Percentiles rank a stretch among this genome's conserved stretches.
These are phyloP conservation scores for Planiliza haematocheilus DNA, from an alignment of 2,113 vertebrate genomes.

Conservation along the genomic window DNA sequence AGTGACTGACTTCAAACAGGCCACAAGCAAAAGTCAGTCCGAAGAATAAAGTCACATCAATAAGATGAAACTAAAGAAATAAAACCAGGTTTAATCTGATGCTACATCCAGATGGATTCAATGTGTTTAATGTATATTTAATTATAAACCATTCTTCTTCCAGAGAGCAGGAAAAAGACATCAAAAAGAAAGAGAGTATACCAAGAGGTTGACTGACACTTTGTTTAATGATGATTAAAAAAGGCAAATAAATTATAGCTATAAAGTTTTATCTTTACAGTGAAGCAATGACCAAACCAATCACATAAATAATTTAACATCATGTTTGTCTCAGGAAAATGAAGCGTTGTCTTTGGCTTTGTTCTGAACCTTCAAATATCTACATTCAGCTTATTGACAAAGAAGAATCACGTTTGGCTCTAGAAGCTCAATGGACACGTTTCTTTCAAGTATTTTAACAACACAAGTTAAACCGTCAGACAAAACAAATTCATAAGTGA, in stretches of 20 bases:
- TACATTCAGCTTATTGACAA: slow-evolving; percentile 75
- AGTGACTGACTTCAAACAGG: too few relatives aligned
- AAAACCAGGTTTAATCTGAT: too few relatives aligned
- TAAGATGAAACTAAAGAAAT: too few relatives aligned
- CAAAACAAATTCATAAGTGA: slow-evolving; percentile 71
- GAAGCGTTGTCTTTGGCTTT: slow-evolving; percentile 89
- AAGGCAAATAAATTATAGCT: slow-evolving; percentile 50
- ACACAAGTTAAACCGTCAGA: slow-evolving; percentile 57
- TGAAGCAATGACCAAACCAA: not conserved
- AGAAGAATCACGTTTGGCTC: slow-evolving; percentile 86
- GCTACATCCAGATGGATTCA: too few relatives aligned
- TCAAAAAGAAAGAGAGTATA: not conserved
- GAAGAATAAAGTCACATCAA: too few relatives aligned
- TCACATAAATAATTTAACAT: slow-evolving; percentile 14
- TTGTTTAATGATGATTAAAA: slow-evolving; percentile 48
- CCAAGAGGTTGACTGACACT: not conserved
- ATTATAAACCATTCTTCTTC: too few relatives aligned
- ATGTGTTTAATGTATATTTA: too few relatives aligned
- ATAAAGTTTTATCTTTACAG: not conserved
- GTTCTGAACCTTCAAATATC: slow-evolving; percentile 89
- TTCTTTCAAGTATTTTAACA: slow-evolving; percentile 93
- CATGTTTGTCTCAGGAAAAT: not conserved
- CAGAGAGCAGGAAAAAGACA: not conserved
- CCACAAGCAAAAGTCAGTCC: too few relatives aligned
- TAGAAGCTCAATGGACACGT: slow-evolving; percentile 91